Conservation (phyloP, 2,797 vertebrate genomes). For the Crenichthys baileyi region DNA sequence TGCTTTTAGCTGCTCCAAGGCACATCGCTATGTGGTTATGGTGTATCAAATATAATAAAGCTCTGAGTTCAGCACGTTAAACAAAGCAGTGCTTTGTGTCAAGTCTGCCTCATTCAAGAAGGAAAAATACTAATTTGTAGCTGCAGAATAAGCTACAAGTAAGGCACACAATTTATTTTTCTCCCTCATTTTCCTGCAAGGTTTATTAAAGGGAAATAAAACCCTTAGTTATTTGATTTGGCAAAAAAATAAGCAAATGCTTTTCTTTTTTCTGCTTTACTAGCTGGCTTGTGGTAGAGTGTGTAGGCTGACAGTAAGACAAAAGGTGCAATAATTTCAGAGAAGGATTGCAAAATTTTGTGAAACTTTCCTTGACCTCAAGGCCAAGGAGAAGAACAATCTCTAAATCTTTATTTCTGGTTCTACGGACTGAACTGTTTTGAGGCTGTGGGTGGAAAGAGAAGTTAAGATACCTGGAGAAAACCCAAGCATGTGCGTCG, state of each 20-base stretch:
- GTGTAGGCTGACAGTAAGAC: background rate
- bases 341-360: background rate
- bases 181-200: background rate
- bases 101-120: background rate
- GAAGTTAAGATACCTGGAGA: background rate
- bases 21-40: background rate
- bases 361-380: background rate
- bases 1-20: background rate
- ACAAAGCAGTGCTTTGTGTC: background rate
- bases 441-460: background rate
- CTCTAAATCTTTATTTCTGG: conserved; percentile 4
- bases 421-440: background rate
- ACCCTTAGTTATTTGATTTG: background rate
- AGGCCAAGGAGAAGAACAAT: background rate
- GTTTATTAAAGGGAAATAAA: background rate
- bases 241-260: background rate
- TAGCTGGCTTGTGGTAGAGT: background rate
- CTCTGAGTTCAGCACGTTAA: background rate
- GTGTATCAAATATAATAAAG: background rate
- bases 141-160: background rate
- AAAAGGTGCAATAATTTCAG: background rate
- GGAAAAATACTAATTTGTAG: background rate
- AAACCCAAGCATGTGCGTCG: background rate
- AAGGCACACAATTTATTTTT: background rate
- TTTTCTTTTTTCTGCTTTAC: background rate